Percentiles rank a stretch among this genome's conserved stretches.
phyloP scores from a whole-genome alignment of 2,888 invertebrate species.

The Dryobotodes eremita region DNA sequence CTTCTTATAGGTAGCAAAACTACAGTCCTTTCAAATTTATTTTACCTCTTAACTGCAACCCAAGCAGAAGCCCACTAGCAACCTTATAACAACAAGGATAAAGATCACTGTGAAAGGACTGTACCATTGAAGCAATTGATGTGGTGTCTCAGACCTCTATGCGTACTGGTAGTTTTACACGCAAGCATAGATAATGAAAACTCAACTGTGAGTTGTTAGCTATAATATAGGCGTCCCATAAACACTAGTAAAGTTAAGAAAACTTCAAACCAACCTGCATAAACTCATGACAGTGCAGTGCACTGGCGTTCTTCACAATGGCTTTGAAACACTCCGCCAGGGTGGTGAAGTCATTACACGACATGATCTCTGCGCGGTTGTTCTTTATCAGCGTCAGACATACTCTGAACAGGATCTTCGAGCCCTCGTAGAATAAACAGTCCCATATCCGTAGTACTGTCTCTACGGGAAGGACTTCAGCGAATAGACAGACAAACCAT shows the following conservation, averaged over 20 bases:
- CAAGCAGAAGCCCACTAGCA: not conserved
- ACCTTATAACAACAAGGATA: not conserved
- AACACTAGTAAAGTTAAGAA: not conserved
- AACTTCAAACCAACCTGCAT: constrained; percentile 93
- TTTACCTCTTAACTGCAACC: not conserved
- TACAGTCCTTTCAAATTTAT: not conserved
- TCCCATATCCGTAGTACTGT: constrained; percentile 99
- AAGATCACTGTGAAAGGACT: not conserved
- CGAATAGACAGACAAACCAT: constrained; percentile 98
- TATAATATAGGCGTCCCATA: not conserved
- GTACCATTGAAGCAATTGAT: not conserved
- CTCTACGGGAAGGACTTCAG: constrained; percentile 98
- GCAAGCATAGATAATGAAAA: not conserved
- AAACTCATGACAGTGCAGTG: constrained; percentile 96
- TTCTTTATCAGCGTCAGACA: constrained; percentile 95
- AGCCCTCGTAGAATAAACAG: constrained; percentile 98
- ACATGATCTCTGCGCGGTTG: constrained; percentile 93
- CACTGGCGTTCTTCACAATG: constrained; percentile 94
- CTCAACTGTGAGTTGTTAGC: not conserved
- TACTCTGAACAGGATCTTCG: constrained; percentile 97
- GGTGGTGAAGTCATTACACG: constrained; percentile 95
- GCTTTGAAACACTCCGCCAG: constrained; percentile 95
- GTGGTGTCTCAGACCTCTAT: not conserved
- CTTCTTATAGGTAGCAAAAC: not conserved
- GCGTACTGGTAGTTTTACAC: not conserved